phyloP scores from a whole-genome alignment of 2,113 vertebrate species.

The Gavialis gangeticus region DNA sequence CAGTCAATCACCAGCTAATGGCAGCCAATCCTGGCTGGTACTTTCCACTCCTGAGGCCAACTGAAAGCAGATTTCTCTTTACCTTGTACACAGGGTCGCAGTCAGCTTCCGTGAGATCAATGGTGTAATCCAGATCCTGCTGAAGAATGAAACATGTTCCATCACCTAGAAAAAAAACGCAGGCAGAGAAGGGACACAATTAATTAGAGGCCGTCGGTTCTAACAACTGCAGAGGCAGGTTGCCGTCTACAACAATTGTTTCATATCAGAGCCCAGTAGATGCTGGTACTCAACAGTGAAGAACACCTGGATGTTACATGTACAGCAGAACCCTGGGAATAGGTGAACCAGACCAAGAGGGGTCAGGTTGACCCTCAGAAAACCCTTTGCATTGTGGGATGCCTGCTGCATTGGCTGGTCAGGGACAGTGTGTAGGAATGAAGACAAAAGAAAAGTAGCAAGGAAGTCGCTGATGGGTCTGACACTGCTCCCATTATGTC shows the following conservation, averaged over 20 bases:
- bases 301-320: background rate
- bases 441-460: background rate
- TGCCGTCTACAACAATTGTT: fast-evolving
- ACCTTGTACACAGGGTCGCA: slow-evolving; percentile 84
- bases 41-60: background rate
- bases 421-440: no score
- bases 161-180: slow-evolving; percentile 71
- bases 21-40: background rate
- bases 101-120: slow-evolving; percentile 81
- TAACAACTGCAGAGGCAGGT: background rate
- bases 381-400: background rate
- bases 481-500: background rate
- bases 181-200: background rate
- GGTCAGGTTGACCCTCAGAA: background rate
- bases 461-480: background rate
- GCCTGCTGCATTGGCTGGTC: background rate
- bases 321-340: background rate
- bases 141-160: slow-evolving; percentile 83
- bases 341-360: fast-evolving
- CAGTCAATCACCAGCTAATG: background rate
- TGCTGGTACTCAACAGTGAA: background rate
- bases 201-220: fast-evolving
- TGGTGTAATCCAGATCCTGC: slow-evolving; percentile 80
- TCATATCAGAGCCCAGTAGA: no score
- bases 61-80: fast-evolving